Evolutionary conservation across 1,140 invertebrate species (phyloP).

Genomic region (Drosophila sulfurigaster): DNA sequence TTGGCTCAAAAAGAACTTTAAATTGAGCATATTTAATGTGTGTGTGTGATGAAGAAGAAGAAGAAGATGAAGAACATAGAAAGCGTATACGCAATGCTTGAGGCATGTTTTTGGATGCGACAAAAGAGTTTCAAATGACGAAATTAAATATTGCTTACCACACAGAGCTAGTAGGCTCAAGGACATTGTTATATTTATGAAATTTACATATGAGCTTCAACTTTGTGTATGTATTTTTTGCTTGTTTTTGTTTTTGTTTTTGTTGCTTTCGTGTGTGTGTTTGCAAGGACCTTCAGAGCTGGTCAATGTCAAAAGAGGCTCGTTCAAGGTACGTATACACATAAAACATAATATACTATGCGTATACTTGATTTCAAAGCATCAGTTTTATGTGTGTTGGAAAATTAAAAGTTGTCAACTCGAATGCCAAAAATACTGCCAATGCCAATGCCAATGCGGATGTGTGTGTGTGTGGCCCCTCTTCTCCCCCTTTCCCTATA

Average conservation of each 20-base stretch:
- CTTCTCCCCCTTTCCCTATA: neutral
- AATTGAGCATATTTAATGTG: too few species aligned
- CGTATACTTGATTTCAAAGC: neutral
- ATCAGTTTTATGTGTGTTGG: neutral
- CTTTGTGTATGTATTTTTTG: neutral
- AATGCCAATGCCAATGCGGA: neutral
- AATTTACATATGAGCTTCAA: neutral
- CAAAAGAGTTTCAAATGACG: conserved; percentile 1
- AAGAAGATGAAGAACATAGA: too few species aligned
- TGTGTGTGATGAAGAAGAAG: too few species aligned
- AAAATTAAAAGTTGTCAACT: conserved; percentile 8
- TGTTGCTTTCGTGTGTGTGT: neutral
- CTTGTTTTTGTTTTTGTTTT: too few species aligned
- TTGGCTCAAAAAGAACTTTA: too few species aligned
- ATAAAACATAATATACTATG: too few species aligned
- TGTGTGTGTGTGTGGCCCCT: neutral
- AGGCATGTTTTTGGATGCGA: too few species aligned
- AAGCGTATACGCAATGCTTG: neutral
- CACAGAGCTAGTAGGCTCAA: conserved; percentile 1
- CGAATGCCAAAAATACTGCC: neutral
- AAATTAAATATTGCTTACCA: conserved; percentile 33
- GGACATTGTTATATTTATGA: conserved; percentile 15
- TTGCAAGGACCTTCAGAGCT: neutral
- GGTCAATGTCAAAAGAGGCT: conserved; percentile 1
- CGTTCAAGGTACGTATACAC: neutral